These are phyloP conservation scores for Camponotus fellah DNA, from an alignment of 2,888 invertebrate species.

Conservation along the genomic window DNA sequence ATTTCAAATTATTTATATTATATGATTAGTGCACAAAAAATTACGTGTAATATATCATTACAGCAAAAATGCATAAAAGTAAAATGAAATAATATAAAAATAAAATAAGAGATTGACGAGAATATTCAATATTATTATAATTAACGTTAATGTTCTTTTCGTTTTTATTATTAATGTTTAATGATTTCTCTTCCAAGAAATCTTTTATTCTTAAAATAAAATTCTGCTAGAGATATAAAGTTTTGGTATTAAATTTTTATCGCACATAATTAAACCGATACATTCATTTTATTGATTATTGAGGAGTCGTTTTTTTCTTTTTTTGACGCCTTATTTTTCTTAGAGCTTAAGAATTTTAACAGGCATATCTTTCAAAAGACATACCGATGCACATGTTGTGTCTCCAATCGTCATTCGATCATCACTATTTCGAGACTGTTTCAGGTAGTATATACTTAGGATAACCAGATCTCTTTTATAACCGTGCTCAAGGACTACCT, in stretches of 20 bases:
- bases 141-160: not conserved
- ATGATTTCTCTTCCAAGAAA: not conserved
- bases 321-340: not conserved
- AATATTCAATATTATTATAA: not conserved
- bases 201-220: not conserved
- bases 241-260: conserved; percentile 13
- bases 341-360: not conserved
- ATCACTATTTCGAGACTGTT: conserved; percentile 43
- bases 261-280: not conserved
- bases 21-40: not conserved
- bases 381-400: not conserved
- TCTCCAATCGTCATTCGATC: conserved; percentile 18
- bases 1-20: not conserved
- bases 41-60: not conserved
- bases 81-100: not conserved
- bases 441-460: conserved; percentile 40
- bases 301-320: not conserved
- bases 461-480: conserved; percentile 57
- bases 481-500: conserved; percentile 53
- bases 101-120: not conserved
- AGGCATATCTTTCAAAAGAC: conserved; percentile 2
- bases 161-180: not conserved
- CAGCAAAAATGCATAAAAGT: not conserved
- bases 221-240: not conserved
- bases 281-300: conserved; percentile 26